These are phyloP conservation scores for Lepidocolaptes lacrymiger DNA, from an alignment of 2,797 vertebrate genomes.

Conservation along the genomic window DNA sequence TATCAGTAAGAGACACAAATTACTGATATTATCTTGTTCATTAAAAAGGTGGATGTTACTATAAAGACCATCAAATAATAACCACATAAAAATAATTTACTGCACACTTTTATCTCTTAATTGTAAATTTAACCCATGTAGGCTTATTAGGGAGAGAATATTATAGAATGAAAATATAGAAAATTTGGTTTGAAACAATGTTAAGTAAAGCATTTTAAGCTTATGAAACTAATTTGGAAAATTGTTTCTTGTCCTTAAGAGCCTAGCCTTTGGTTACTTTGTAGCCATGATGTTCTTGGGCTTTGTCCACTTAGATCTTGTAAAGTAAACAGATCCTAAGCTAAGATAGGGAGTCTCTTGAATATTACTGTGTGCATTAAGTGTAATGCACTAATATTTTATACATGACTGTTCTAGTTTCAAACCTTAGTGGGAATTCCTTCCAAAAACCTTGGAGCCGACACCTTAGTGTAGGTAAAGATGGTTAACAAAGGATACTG, in stretches of 20 bases:
- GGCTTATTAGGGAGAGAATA: constrained; percentile 7
- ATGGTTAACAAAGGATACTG: too few relatives aligned
- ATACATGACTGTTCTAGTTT: neutral
- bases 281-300: neutral
- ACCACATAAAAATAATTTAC: constrained; percentile 44
- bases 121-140: constrained; percentile 39
- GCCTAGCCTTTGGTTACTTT: neutral
- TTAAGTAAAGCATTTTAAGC: neutral
- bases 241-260: neutral
- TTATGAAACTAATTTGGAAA: constrained; percentile 3
- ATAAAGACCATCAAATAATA: constrained; percentile 43
- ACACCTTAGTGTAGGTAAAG: too few relatives aligned
- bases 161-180: neutral
- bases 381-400: neutral
- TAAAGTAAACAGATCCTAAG: neutral
- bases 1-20: constrained; percentile 32
- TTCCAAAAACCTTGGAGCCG: too few relatives aligned
- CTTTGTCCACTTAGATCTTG: neutral
- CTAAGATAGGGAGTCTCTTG: neutral
- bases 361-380: neutral
- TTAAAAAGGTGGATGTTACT: constrained; percentile 54
- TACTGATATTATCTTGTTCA: constrained; percentile 58
- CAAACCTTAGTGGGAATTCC: too few relatives aligned
- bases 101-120: constrained; percentile 49
- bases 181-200: neutral